A percentile compares a stretch with the other conserved stretches of the same genome.
Conservation (phyloP, 1,140 invertebrate species). For the Pinna nobilis region DNA sequence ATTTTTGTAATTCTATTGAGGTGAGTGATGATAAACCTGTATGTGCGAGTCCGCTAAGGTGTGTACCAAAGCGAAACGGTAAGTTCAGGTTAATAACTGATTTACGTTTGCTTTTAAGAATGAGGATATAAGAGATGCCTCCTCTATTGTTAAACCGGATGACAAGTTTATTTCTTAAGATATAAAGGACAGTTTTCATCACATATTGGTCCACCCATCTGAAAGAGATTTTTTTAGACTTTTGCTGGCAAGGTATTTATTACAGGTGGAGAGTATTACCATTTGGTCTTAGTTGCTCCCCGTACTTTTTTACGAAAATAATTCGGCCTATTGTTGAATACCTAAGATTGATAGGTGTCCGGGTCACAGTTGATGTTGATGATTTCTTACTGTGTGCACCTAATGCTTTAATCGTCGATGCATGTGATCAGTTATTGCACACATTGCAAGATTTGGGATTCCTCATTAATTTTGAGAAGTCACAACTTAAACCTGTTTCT, state of each 20-base stretch:
- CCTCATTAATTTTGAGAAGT: conserved; percentile 40
- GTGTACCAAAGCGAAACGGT: conserved; percentile 16
- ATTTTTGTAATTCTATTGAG: conserved; percentile 12
- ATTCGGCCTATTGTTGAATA: conserved; percentile 28
- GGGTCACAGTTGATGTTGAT: conserved; percentile 40
- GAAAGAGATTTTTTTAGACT: conserved; percentile 15
- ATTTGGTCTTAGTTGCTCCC: conserved; percentile 33
- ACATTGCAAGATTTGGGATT: conserved; percentile 13
- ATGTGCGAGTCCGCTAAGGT: conserved; percentile 7
- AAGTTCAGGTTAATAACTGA: conserved; percentile 19
- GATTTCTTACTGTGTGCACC: conserved; percentile 39
- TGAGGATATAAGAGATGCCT: conserved; percentile 21
- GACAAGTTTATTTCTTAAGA: conserved; percentile 26
- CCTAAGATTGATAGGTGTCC: conserved; percentile 24
- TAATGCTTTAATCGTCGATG: conserved; percentile 4
- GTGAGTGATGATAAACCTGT: conserved; percentile 4
- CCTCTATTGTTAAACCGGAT: conserved; percentile 7
- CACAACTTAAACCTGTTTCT: conserved; percentile 4
- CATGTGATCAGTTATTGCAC: conserved; percentile 28
- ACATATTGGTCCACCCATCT: conserved; percentile 24
- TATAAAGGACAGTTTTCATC: conserved; percentile 38
- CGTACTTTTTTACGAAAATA: conserved; percentile 34
- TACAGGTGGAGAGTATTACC: conserved; percentile 28
- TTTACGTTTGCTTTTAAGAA: conserved; percentile 15
- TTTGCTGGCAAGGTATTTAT: conserved; percentile 10